Percentiles rank a stretch among this genome's conserved stretches.
These are phyloP conservation scores for Ylistrum balloti DNA, from an alignment of 1,140 invertebrate species.

Conservation along the genomic window DNA sequence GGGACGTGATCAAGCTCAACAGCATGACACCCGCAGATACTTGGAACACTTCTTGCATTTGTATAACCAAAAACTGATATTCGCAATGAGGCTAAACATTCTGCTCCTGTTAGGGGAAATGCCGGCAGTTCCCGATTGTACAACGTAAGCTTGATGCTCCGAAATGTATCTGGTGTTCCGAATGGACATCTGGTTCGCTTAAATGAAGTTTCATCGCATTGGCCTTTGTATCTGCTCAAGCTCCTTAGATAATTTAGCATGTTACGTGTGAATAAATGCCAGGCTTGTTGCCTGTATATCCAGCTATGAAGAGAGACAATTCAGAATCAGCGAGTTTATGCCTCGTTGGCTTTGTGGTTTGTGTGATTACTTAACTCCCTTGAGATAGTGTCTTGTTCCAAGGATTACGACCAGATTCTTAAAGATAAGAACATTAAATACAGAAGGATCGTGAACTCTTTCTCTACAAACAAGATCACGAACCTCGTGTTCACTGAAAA, in stretches of 20 bases:
- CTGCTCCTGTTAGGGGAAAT: too few species aligned
- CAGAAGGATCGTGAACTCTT: neutral
- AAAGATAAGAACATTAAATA: neutral
- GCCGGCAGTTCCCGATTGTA: too few species aligned
- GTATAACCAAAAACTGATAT: too few species aligned
- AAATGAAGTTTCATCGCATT: too few species aligned
- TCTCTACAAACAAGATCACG: neutral
- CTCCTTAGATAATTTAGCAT: neutral
- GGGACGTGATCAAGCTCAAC: too few species aligned
- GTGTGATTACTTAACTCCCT: neutral
- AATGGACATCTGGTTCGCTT: neutral
- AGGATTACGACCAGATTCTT: neutral
- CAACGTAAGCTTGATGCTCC: too few species aligned
- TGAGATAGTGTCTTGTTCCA: neutral
- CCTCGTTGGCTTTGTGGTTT: neutral
- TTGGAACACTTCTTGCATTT: too few species aligned
- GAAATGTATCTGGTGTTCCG: neutral
- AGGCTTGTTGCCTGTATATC: neutral
- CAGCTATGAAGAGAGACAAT: neutral
- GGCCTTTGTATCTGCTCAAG: neutral
- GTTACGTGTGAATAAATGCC: neutral
- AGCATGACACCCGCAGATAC: too few species aligned
- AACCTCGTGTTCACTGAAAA: neutral
- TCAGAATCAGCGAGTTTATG: slow-evolving; percentile 10
- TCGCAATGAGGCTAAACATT: too few species aligned